phyloP scores from a whole-genome alignment of 2,888 invertebrate species.

The Apamea monoglypha region DNA sequence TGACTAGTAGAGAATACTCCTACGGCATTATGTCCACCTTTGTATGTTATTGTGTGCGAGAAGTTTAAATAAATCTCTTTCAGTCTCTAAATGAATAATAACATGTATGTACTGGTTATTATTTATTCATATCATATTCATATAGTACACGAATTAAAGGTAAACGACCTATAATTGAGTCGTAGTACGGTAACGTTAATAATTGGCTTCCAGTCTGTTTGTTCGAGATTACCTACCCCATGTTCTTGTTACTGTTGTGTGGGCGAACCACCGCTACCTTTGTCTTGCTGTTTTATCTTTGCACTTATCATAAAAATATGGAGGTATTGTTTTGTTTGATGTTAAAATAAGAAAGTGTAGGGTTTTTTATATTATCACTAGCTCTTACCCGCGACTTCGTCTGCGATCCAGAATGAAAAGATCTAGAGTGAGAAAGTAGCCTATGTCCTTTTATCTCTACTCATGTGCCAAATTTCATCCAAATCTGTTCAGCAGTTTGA shows the following conservation, averaged over 20 bases:
- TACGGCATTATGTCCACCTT: too few relatives aligned
- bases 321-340: not conserved
- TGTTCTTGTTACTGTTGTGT: slow-evolving; percentile 25
- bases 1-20: too few relatives aligned
- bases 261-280: slow-evolving; percentile 21
- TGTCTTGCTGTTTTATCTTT: slow-evolving; percentile 10
- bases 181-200: slow-evolving; percentile 5
- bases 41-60: too few relatives aligned
- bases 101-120: not conserved
- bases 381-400: too few relatives aligned
- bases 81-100: not conserved
- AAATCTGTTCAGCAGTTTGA: too few relatives aligned
- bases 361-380: not conserved
- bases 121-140: too few relatives aligned
- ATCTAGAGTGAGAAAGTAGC: too few relatives aligned
- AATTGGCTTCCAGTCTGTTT: slow-evolving; percentile 30
- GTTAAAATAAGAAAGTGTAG: not conserved
- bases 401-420: too few relatives aligned
- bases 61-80: not conserved
- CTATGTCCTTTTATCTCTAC: too few relatives aligned
- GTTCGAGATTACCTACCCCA: not conserved
- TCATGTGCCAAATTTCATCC: too few relatives aligned
- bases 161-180: slow-evolving; percentile 28
- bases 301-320: not conserved
- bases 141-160: not conserved